These are phyloP conservation scores for Chirona hameri DNA, from an alignment of 2,888 invertebrate genomes.

Conservation along the genomic window DNA sequence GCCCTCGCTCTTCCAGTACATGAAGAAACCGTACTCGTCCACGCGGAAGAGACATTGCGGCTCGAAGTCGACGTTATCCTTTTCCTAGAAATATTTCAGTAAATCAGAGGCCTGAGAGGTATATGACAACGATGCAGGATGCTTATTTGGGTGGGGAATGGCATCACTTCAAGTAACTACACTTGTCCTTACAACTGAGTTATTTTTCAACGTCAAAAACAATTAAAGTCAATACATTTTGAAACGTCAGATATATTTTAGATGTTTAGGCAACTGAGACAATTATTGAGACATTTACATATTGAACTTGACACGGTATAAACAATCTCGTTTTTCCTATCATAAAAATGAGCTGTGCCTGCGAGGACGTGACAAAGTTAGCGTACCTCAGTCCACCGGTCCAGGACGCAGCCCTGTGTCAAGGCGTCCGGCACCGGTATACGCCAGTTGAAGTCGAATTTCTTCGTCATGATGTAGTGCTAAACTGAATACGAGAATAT, in stretches of 20 bases:
- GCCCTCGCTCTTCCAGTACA: slow-evolving; percentile 97
- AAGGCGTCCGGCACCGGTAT: slow-evolving; percentile 86
- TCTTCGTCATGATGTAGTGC: slow-evolving; percentile 77
- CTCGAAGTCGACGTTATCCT: slow-evolving; percentile 85
- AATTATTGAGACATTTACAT: too few species aligned
- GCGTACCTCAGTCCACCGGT: slow-evolving; percentile 88
- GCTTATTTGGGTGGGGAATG: too few species aligned
- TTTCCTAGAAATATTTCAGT: slow-evolving; percentile 56
- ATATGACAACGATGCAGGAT: too few species aligned
- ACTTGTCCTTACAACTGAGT: too few species aligned
- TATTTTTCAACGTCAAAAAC: too few species aligned
- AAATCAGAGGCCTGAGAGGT: too few species aligned
- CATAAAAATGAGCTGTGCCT: not conserved
- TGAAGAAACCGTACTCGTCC: slow-evolving; percentile 96
- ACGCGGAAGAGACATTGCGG: slow-evolving; percentile 86
- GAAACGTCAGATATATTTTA: too few species aligned
- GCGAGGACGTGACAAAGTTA: not conserved
- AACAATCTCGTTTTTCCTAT: too few species aligned
- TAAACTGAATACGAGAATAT: not conserved
- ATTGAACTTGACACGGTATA: too few species aligned
- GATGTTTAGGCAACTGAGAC: too few species aligned
- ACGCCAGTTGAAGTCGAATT: slow-evolving; percentile 98
- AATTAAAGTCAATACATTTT: too few species aligned
- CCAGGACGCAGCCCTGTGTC: slow-evolving; percentile 80
- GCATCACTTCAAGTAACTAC: too few species aligned